Conservation (phyloP, 2,797 vertebrate species). For the Poeciliopsis paucimaculata region DNA sequence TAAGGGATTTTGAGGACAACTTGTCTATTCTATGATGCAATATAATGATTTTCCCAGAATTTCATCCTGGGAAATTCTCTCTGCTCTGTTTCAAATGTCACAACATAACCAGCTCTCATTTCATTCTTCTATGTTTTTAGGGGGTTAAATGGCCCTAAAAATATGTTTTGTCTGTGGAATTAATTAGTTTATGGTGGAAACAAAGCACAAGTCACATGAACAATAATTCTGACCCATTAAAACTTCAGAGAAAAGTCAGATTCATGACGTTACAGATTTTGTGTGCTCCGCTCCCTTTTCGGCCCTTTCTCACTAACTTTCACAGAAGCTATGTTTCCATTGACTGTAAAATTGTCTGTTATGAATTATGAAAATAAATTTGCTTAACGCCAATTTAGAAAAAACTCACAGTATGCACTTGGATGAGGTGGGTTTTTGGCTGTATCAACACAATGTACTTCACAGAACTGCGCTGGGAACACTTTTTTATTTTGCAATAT, state of each 20-base stretch:
- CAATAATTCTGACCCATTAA: not conserved
- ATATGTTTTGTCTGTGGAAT: not conserved
- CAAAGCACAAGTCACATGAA: not conserved
- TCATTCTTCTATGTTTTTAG: not conserved
- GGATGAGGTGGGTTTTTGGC: no score
- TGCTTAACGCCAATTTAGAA: no score
- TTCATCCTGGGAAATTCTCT: not conserved
- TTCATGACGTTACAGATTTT: not conserved
- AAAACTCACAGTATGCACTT: accelerated
- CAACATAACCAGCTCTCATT: not conserved
- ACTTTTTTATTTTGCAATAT: no score
- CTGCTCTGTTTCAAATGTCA: not conserved
- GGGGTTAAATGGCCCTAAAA: not conserved
- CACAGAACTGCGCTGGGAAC: no score
- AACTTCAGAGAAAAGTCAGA: not conserved
- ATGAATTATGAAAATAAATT: no score
- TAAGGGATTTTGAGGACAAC: not conserved
- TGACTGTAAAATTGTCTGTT: no score
- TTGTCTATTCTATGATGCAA: not conserved
- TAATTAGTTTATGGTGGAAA: not conserved
- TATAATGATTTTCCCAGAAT: not conserved
- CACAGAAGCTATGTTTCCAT: no score
- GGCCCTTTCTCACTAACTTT: not conserved
- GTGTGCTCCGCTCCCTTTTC: not conserved
- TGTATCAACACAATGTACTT: no score